These are phyloP conservation scores for Tipula vernalis DNA, from an alignment of 2,888 invertebrate species.

Conservation along the genomic window DNA sequence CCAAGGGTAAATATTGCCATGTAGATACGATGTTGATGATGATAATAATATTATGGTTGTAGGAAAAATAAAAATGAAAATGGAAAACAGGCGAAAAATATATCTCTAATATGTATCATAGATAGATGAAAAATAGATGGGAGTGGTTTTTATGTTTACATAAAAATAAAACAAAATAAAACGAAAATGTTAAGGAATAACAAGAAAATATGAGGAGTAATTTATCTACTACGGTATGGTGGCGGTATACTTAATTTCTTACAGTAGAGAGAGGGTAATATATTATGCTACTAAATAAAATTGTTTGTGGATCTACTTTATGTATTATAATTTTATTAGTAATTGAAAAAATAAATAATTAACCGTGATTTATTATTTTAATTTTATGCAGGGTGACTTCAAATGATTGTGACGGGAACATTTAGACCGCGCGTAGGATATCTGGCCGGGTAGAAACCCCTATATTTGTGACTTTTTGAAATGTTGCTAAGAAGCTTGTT, in stretches of 20 bases:
- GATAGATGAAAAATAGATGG: not conserved
- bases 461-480: too few relatives aligned
- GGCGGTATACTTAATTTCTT: not conserved
- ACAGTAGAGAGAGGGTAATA: not conserved
- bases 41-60: not conserved
- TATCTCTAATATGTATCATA: not conserved
- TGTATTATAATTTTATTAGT: not conserved
- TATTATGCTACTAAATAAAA: not conserved
- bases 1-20: not conserved
- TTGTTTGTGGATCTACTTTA: not conserved
- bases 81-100: not conserved
- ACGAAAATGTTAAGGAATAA: not conserved
- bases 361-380: not conserved
- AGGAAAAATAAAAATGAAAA: not conserved
- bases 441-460: too few relatives aligned
- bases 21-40: not conserved
- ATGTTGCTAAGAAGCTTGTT: too few relatives aligned
- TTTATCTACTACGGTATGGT: not conserved
- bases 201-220: not conserved
- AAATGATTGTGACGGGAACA: not conserved
- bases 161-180: not conserved
- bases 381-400: not conserved
- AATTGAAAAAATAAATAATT: not conserved
- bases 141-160: not conserved
- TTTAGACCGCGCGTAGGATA: too few relatives aligned